Percentiles rank a stretch among this genome's conserved stretches.
phyloP scores from a whole-genome alignment of 2,888 invertebrate species.

The Heliconius cydno region DNA sequence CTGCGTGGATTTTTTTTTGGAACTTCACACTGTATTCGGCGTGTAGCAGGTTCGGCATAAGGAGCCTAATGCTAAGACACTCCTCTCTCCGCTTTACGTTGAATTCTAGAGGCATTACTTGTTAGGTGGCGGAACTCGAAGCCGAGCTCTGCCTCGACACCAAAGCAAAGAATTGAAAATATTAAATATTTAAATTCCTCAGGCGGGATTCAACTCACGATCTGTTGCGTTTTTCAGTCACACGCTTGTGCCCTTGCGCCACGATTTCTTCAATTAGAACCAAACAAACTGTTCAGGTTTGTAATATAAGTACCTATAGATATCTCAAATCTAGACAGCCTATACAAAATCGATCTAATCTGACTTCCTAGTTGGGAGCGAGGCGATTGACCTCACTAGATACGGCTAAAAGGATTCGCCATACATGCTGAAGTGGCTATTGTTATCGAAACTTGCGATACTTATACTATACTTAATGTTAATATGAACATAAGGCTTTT shows the following conservation, averaged over 20 bases:
- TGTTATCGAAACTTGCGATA: constrained; percentile 8
- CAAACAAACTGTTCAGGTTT: not conserved
- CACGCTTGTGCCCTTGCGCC: too few species aligned
- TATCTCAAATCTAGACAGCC: not conserved
- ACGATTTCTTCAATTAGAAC: not conserved
- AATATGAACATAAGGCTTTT: not conserved
- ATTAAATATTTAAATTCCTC: too few species aligned
- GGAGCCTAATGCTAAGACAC: too few species aligned
- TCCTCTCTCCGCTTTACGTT: too few species aligned
- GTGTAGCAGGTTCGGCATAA: too few species aligned
- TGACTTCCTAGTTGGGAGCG: constrained; percentile 35
- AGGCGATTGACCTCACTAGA: constrained; percentile 34
- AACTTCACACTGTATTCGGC: too few species aligned
- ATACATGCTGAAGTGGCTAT: not conserved
- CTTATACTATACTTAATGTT: not conserved
- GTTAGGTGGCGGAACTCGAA: not conserved
- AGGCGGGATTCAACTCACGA: too few species aligned
- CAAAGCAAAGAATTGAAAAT: too few species aligned
- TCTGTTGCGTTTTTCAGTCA: too few species aligned
- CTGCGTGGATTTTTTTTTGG: too few species aligned
- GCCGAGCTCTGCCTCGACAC: too few species aligned
- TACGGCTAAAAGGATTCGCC: constrained; percentile 10
- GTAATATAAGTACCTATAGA: not conserved
- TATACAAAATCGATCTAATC: constrained; percentile 38
- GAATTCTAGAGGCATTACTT: too few species aligned